These are phyloP conservation scores for Psittacara wagleri DNA, from an alignment of 2,113 vertebrate genomes.

Conservation along the genomic window DNA sequence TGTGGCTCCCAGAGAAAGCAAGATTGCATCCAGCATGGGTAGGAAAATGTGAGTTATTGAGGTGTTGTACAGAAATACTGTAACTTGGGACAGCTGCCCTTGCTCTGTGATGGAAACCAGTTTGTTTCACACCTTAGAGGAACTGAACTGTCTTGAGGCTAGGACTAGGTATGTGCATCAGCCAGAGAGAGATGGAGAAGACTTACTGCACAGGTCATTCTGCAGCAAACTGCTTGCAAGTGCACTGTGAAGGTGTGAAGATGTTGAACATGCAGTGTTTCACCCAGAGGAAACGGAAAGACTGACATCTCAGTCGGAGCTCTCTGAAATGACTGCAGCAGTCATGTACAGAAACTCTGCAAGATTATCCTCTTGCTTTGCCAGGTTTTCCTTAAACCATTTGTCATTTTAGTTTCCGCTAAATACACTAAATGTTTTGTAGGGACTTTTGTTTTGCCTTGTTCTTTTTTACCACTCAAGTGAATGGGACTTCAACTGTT, in stretches of 20 bases:
- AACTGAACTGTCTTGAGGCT: neutral
- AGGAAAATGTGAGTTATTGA: neutral
- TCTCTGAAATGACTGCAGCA: neutral
- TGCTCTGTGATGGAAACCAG: neutral
- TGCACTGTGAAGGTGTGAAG: rapidly evolving
- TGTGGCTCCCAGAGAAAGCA: neutral
- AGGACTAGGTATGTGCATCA: neutral
- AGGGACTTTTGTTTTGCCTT: neutral
- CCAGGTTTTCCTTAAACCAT: neutral
- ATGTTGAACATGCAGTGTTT: rapidly evolving
- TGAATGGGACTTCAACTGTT: neutral
- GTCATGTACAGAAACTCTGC: neutral
- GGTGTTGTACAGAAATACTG: neutral
- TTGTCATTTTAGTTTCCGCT: neutral
- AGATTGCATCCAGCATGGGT: rapidly evolving
- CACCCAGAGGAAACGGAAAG: neutral
- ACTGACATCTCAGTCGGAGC: rapidly evolving
- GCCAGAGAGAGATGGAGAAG: neutral
- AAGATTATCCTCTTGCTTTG: neutral
- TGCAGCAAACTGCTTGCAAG: rapidly evolving
- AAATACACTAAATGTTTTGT: neutral
- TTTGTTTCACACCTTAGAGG: neutral
- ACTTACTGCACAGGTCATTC: rapidly evolving
- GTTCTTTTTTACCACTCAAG: neutral
- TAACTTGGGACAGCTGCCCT: neutral